Base-by-base conservation (phyloP, 2,888 invertebrate species). In the Xanthia togata region DNA sequence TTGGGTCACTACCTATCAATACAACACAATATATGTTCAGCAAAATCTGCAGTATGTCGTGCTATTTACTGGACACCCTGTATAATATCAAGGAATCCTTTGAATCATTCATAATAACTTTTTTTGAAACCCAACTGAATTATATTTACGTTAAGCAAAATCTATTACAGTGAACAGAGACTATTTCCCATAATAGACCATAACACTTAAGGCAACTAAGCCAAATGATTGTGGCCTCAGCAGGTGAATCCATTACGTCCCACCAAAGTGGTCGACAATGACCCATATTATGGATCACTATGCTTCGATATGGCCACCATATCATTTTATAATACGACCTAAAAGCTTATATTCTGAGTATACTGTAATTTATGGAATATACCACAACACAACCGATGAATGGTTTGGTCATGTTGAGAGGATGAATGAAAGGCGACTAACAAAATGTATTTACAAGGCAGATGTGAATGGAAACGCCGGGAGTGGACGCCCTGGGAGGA, bases 221-320 rank as follows among this genome's bases (percentile, higher is more conserved):
- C 63, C 74, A 74, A 72, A 78, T 78, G 78, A 85, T 67, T 74
- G 73, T 72, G 70, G 68, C 68, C 74, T 78, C 72, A 87, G 82
- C 76, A 88, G 88, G 87, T 88, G 76, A 76, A 80, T 78, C 89
- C 89, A 88, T 88, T 89, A 88, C 70, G 76, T 38, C n/a, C 74
- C 72, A 81, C 76, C 75, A 83, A 89, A 91, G 90, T 91, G 90
- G 89, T 75, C 88, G 88, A 88, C 86, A 89, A 90, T 86, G 82
- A 88, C 83, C 82, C 73, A 71, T 83, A 87, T 88, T 83, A 87
- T 84, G 84, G 87, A 89, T 86, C 78, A 71, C 83, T 81, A 83
- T 79, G 81, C 72, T 65, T 79, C 78, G 57, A 79, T 69, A 85
- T 79, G 59, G 72, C 65, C 41, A 67, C 79, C 83, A 78, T 84